phyloP scores from a whole-genome alignment of 2,113 vertebrate species.

The Elephantulus edwardii region DNA sequence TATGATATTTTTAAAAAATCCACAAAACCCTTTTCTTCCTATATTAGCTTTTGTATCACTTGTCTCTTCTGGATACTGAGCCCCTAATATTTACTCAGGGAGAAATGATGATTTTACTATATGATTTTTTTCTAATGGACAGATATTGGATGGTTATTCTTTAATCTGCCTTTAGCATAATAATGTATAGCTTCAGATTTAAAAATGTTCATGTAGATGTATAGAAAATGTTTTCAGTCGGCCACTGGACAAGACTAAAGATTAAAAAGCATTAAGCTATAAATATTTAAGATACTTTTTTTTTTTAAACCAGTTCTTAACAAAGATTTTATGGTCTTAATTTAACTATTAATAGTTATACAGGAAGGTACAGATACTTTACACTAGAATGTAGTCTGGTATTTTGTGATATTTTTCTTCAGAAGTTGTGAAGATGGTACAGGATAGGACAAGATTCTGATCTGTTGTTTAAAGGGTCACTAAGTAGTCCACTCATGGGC shows the following conservation, averaged over 20 bases:
- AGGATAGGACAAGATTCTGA: no score
- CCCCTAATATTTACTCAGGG: neutral
- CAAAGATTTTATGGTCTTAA: constrained; percentile 21
- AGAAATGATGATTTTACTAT: constrained; percentile 29
- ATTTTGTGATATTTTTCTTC: constrained; percentile 30
- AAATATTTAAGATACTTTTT: neutral
- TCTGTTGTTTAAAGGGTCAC: no score
- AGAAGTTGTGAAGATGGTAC: no score
- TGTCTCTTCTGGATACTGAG: neutral
- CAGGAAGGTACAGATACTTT: neutral
- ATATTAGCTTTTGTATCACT: neutral
- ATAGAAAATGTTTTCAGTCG: constrained; percentile 23
- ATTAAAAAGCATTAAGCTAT: neutral
- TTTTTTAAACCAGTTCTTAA: neutral
- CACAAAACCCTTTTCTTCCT: neutral
- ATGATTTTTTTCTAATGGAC: constrained; percentile 26
- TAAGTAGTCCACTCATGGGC: no score
- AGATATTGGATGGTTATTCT: neutral
- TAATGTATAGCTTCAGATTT: neutral
- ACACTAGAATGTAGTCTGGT: neutral
- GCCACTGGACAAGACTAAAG: neutral
- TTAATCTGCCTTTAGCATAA: constrained; percentile 42
- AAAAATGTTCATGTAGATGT: neutral
- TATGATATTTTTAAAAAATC: neutral
- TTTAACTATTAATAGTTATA: constrained; percentile 2